Evolutionary conservation across 1,140 invertebrate genomes (phyloP).

Genomic region (Globodera ellingtonae): DNA sequence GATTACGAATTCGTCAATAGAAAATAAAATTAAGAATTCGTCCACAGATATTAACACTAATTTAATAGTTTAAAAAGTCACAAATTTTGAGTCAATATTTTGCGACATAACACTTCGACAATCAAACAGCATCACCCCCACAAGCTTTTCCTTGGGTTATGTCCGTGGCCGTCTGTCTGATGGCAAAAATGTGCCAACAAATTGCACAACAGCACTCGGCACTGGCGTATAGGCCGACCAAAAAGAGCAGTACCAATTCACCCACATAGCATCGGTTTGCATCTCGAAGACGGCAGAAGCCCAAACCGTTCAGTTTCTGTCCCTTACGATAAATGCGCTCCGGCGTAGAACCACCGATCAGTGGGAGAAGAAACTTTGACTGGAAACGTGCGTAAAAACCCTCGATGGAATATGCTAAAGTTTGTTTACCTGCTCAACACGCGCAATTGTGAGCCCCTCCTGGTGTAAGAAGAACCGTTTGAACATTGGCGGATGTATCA

Average conservation of each 20-base stretch:
- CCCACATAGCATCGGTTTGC: background rate
- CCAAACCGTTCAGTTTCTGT: background rate
- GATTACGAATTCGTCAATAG: no score
- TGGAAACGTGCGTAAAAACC: background rate
- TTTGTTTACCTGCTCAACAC: background rate
- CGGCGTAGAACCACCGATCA: background rate
- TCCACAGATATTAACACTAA: no score
- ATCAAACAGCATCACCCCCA: no score
- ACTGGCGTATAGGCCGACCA: background rate
- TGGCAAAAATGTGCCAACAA: background rate
- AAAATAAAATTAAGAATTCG: no score
- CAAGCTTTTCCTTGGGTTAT: no score
- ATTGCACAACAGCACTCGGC: background rate
- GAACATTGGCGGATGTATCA: no score
- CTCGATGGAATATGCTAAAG: no score
- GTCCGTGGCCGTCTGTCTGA: background rate
- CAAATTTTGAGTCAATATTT: no score
- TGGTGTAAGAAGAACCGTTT: background rate
- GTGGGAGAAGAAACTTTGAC: background rate
- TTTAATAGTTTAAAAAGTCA: no score
- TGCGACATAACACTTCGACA: no score
- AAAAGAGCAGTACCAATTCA: background rate
- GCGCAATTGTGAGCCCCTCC: background rate
- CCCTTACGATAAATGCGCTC: background rate
- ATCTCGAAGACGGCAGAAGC: background rate